Conservation (phyloP, 92 coral and sea anemone genomes). For the Phenganax subtilis region DNA sequence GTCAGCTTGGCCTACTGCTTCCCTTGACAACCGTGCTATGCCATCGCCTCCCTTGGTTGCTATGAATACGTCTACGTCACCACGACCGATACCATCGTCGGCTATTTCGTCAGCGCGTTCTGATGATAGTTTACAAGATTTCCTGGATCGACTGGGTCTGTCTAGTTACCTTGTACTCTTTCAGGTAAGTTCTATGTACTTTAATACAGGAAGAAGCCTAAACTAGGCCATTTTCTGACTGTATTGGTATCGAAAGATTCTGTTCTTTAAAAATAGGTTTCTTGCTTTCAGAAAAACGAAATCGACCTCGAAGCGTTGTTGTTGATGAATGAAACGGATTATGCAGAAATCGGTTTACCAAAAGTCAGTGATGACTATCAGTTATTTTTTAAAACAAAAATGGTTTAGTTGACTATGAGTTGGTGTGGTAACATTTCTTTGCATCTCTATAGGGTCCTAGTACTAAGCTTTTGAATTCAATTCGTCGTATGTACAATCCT, state of each 20-base stretch:
- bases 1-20: constrained; percentile 87
- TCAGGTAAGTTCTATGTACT: constrained; percentile 55
- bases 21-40: constrained; percentile 54
- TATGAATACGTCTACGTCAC: constrained; percentile 51
- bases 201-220: not conserved
- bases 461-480: constrained; percentile 68
- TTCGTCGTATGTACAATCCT: constrained; percentile 58
- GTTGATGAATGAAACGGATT: constrained; percentile 98
- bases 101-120: constrained; percentile 53
- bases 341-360: constrained; percentile 95
- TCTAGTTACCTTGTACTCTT: constrained; percentile 90
- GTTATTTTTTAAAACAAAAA: no score
- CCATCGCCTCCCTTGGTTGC: constrained; percentile 67
- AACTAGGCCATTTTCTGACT: not conserved
- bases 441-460: constrained; percentile 61
- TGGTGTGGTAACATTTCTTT: not conserved
- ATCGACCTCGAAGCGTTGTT: constrained; percentile 95
- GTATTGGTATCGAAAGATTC: not conserved
- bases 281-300: constrained; percentile 73
- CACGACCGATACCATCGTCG: constrained; percentile 42
- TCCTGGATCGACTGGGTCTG: constrained; percentile 87
- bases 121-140: constrained; percentile 86
- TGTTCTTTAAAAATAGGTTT: not conserved
- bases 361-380: constrained; percentile 52
- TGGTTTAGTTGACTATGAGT: not conserved